These are phyloP conservation scores for Planococcus citri DNA, from an alignment of 1,140 invertebrate genomes.

Conservation along the genomic window DNA sequence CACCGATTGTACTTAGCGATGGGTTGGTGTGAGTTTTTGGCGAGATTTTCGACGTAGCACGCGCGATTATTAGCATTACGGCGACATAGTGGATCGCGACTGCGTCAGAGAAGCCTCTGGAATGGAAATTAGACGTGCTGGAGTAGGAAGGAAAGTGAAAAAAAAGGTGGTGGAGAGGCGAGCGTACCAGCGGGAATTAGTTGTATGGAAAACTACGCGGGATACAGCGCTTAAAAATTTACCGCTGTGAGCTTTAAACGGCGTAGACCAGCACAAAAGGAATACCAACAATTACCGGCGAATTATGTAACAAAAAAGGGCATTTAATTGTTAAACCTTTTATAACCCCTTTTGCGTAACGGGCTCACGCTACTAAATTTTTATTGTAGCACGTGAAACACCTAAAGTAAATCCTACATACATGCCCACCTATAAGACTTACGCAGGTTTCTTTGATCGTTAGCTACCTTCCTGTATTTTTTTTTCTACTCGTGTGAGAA, in stretches of 20 bases:
- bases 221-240: not conserved
- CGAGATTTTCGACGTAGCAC: not conserved
- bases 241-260: not conserved
- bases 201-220: not conserved
- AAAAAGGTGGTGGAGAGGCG: not conserved
- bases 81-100: too few relatives aligned
- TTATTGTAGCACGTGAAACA: too few relatives aligned
- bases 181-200: not conserved
- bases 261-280: not conserved
- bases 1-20: not conserved
- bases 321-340: constrained; percentile 7
- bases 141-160: not conserved
- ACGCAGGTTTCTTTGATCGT: too few relatives aligned
- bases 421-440: too few relatives aligned
- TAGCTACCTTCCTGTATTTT: too few relatives aligned
- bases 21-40: too few relatives aligned
- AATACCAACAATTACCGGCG: constrained; percentile 1
- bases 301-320: constrained; percentile 4
- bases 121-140: not conserved
- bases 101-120: too few relatives aligned
- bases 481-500: too few relatives aligned
- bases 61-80: not conserved
- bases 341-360: not conserved
- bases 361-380: too few relatives aligned
- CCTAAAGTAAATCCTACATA: too few relatives aligned